Percentiles rank a stretch among this genome's conserved stretches.
These are phyloP conservation scores for Caenorhabditis sp. DNA, from an alignment of 2,888 invertebrate genomes.

Conservation along the genomic window DNA sequence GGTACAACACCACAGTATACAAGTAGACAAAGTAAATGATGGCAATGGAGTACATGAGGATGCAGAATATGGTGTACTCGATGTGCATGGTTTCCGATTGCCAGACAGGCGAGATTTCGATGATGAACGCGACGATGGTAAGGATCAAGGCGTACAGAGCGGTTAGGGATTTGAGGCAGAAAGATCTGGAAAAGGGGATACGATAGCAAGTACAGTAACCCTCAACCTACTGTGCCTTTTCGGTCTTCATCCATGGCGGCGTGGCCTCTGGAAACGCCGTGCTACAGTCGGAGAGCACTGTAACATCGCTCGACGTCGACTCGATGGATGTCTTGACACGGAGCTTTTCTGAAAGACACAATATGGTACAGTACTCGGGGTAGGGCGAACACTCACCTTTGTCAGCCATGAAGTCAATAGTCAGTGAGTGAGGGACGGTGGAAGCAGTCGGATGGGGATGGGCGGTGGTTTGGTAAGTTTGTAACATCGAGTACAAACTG, in stretches of 20 bases:
- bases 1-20: conserved; percentile 50
- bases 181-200: conserved; percentile 23
- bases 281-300: conserved; percentile 41
- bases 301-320: conserved; percentile 41
- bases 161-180: conserved; percentile 49
- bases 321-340: conserved; percentile 47
- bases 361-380: too few species aligned
- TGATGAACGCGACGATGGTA: conserved; percentile 60
- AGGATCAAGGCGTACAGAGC: conserved; percentile 52
- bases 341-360: conserved; percentile 36
- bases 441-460: neutral
- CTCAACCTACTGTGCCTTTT: conserved; percentile 34
- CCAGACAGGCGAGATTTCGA: conserved; percentile 55
- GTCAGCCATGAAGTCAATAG: conserved; percentile 32
- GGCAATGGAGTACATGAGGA: conserved; percentile 58
- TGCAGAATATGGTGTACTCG: conserved; percentile 57
- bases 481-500: conserved; percentile 58
- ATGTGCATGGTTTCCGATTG: conserved; percentile 52
- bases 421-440: too few species aligned
- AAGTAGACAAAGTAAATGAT: conserved; percentile 59
- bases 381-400: conserved; percentile 27
- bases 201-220: neutral
- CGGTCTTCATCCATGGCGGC: conserved; percentile 38
- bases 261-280: conserved; percentile 32
- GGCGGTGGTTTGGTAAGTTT: conserved; percentile 17